Evolutionary conservation across 2,113 vertebrate species (phyloP).

Genomic region (Notarius quadriscutis): DNA sequence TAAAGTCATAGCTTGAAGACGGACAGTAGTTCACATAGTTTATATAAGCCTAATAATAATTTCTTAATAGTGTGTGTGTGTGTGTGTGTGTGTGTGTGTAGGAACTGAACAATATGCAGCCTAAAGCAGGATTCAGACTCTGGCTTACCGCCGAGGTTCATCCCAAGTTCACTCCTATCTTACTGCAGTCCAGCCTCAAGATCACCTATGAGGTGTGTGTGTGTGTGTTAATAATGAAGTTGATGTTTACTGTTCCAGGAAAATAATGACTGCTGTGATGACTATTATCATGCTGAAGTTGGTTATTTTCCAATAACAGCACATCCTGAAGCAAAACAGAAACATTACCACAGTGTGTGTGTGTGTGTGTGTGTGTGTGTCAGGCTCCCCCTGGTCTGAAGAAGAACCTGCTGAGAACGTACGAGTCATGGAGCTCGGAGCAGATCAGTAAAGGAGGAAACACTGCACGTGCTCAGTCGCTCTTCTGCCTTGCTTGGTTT

Average conservation of each 20-base stretch:
- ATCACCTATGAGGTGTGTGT: slow-evolving; percentile 89
- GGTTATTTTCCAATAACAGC: neutral
- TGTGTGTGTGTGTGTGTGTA: slow-evolving; percentile 57
- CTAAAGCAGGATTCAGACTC: slow-evolving; percentile 88
- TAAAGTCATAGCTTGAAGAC: neutral
- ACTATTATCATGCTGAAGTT: neutral
- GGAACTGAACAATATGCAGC: slow-evolving; percentile 89
- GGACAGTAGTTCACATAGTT: neutral
- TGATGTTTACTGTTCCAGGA: neutral
- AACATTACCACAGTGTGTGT: neutral
- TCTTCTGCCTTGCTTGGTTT: slow-evolving; percentile 98
- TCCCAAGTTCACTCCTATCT: slow-evolving; percentile 85
- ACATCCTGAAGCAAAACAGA: neutral
- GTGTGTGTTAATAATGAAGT: slow-evolving; percentile 11
- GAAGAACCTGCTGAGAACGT: slow-evolving; percentile 94
- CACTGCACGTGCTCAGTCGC: slow-evolving; percentile 81
- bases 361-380: slow-evolving; percentile 34
- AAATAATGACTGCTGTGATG: neutral
- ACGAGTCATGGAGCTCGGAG: slow-evolving; percentile 93
- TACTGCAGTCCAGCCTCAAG: slow-evolving; percentile 95
- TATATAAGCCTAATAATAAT: neutral
- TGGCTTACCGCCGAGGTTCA: slow-evolving; percentile 97
- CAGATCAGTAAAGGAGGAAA: slow-evolving; percentile 88
- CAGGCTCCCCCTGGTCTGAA: slow-evolving; percentile 96
- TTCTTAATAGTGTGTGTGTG: slow-evolving; percentile 22